phyloP scores from a whole-genome alignment of 2,888 invertebrate species.

The Colletes collaris region DNA sequence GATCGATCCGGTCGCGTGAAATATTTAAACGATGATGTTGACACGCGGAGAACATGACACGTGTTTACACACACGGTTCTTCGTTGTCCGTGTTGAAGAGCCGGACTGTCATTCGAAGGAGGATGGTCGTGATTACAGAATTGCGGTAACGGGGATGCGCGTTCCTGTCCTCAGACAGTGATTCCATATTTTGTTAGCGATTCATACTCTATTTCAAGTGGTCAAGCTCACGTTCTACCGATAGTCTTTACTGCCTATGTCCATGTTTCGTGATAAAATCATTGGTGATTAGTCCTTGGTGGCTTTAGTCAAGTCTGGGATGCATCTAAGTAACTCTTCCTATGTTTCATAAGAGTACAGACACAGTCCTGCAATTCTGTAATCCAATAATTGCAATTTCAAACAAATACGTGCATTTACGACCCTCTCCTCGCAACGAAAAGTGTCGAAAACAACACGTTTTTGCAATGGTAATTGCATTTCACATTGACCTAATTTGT shows the following conservation, averaged over 20 bases:
- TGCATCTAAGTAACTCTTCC: too few relatives aligned
- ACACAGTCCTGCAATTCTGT: background rate
- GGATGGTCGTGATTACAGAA: conserved; percentile 10
- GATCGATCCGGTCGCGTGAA: conserved; percentile 30
- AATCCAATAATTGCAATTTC: background rate
- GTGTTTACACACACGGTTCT: background rate
- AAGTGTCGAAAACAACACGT: background rate
- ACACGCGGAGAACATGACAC: conserved; percentile 14
- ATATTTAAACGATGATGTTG: conserved; percentile 35
- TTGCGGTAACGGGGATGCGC: background rate
- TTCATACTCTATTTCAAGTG: too few relatives aligned
- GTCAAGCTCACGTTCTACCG: too few relatives aligned
- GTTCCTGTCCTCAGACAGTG: background rate
- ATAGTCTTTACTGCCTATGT: background rate
- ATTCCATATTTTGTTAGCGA: background rate
- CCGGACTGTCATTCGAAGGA: conserved; percentile 1
- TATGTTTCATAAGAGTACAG: too few relatives aligned
- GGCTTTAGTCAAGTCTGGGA: too few relatives aligned
- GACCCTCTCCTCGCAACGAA: too few relatives aligned
- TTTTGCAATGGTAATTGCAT: background rate
- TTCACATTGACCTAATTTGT: background rate
- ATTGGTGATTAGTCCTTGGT: too few relatives aligned
- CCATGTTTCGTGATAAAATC: too few relatives aligned
- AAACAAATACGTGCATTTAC: too few relatives aligned
- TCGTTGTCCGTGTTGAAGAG: background rate